Base-by-base conservation (phyloP, 2,888 invertebrate species). In the Ophonus ardosiacus region DNA sequence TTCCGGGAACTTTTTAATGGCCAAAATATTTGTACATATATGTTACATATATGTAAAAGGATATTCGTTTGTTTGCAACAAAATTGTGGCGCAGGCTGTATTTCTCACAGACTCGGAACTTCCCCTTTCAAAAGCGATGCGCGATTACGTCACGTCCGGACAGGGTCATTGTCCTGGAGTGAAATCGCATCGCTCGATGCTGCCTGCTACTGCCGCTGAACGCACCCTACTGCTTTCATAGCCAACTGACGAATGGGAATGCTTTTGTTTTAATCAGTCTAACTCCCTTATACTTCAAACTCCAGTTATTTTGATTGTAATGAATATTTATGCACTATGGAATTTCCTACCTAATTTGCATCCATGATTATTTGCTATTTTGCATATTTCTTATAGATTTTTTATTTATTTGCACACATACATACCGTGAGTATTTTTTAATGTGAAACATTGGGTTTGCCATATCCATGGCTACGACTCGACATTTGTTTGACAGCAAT, bases 61-160 rank as follows among this genome's bases (percentile, higher is more conserved):
- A 51, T 13, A 51, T 13, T 51, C 7, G 43, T 51, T 13, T 51
- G 43, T 51, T 13, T 2, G 7, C 2, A 51, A 51, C 2, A 4
- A 6, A 7, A 6, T 51, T 13, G 43, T 13, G 43, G 43, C 43
- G 43, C 43, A 31, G 31, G 0, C 43, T 13, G 43, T 51, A 68
- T 68, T 65, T 68, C 63, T 31, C 38, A n/a, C 31, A n/a, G 31
- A 68, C 68, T n/a, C 15, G 68, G 43, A 63, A 81, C 81, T 81
- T 81, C 81, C 81, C 81, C 68, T 81, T 81, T 63, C 81, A 21
- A 65, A 81, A 81, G 51, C 65, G 81, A 65, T 81, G 65, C 81
- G n/a, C 68, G n/a, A 51, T 81, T 65, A 81, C 81, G 81, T 81
- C 81, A 81, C 81, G 56, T 81, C 81, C 81, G 51, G 68, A 24